A percentile compares a stretch with the other conserved stretches of the same genome.
Conservation (phyloP, 2,888 invertebrate genomes). For the Diaperis boleti region DNA sequence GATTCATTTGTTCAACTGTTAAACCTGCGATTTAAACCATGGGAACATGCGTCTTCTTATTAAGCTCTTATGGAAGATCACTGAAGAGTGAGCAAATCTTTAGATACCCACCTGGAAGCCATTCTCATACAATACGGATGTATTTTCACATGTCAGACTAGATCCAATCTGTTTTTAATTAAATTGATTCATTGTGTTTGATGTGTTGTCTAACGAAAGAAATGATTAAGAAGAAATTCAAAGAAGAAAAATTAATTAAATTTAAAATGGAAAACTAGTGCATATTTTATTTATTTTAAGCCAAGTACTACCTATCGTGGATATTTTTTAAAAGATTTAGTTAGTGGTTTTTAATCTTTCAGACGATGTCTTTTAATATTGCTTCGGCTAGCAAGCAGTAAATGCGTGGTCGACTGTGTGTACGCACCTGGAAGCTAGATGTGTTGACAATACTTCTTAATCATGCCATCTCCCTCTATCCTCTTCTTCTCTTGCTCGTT, state of each 20-base stretch:
- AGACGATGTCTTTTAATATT: no score
- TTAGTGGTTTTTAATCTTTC: no score
- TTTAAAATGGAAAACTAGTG: no score
- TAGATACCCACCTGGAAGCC: constrained; percentile 53
- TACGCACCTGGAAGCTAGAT: constrained; percentile 58
- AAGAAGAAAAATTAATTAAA: neutral
- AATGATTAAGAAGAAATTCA: neutral
- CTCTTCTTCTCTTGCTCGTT: constrained; percentile 39
- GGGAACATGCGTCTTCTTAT: constrained; percentile 40
- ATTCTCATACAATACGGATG: constrained; percentile 54
- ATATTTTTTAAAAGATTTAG: no score
- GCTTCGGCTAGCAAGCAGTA: constrained; percentile 33
- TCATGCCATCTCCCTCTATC: constrained; percentile 45
- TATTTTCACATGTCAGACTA: constrained; percentile 54
- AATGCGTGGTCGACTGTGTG: constrained; percentile 55
- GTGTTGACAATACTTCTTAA: constrained; percentile 60
- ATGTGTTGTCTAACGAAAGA: neutral
- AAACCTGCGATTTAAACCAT: constrained; percentile 31
- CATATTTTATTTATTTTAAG: no score
- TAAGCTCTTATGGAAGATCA: constrained; percentile 36
- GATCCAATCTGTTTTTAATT: constrained; percentile 18
- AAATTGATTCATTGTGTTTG: constrained; percentile 8
- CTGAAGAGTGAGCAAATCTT: constrained; percentile 51
- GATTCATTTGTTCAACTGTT: constrained; percentile 25
- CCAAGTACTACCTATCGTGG: no score